Evolutionary conservation across 2,888 invertebrate species (phyloP), one percentile per base, ranked within the genome.

Genomic region (Amblyteles armatorius): DNA sequence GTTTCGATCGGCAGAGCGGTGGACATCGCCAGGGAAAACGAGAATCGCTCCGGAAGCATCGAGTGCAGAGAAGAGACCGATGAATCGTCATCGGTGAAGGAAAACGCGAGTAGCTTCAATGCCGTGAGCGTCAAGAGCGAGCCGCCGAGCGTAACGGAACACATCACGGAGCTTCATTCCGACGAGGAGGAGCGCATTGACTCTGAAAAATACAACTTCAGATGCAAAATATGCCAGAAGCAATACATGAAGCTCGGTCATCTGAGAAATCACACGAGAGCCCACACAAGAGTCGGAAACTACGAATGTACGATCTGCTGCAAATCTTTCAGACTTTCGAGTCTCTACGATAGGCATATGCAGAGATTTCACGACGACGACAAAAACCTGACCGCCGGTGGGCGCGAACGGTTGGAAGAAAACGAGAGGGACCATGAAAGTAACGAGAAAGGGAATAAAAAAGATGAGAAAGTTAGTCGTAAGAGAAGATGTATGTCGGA

Each of bases 161-260:
- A 71, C 9, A 55, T 36, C 50, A 55, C 22, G 13, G 19, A 7
- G 9, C 11, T 65, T 19, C 57, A 33, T 11, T 77, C 76, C 19
- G 52, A 71, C 36, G 57, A 67, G 0, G 55, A 69, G 22, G 26
- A 55, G 9, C 1, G 44, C 19, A 55, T 48, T 0, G 55, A 85
- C 50, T 26, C 22, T 3, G 67, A 87, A 7, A 88, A 86, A 29
- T 77, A 85, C 68, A 63, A 65, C 13, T 87, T 91, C n/a, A 88
- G 82, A 36, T 92, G 92, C 69, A 89, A 88, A 78, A 83, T 91
- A 16, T 92, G 92, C 50, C 84, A 88, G 9, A 92, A 92, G 65
- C 86, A 86, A 40, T 91, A 90, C 26, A 88, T 87, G 81, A 92
- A 89, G 69, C 78, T 87, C 3, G 90, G 90, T 1, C 89, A 91